These are phyloP conservation scores for Phyllostomus discolor DNA, from an alignment of 2,113 vertebrate genomes.

Conservation along the genomic window DNA sequence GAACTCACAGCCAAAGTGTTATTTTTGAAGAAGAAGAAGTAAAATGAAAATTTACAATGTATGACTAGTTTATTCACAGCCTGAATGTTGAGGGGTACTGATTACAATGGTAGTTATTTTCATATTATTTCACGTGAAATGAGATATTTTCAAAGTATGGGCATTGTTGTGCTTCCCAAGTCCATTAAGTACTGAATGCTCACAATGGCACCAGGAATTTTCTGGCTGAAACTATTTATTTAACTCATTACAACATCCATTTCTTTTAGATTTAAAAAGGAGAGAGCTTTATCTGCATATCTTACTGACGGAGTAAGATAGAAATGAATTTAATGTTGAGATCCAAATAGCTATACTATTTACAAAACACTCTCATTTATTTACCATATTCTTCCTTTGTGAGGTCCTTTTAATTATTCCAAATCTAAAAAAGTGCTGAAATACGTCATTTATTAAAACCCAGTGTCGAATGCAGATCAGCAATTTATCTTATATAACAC, in stretches of 20 bases:
- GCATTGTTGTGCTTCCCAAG: not conserved
- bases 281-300: not conserved
- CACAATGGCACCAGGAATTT: not conserved
- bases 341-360: not conserved
- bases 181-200: not conserved
- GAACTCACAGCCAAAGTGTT: not conserved
- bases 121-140: not conserved
- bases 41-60: not conserved
- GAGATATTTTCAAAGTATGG: not conserved
- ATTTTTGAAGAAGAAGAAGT: not conserved
- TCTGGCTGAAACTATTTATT: not conserved
- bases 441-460: not conserved
- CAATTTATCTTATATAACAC: not conserved
- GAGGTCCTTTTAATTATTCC: not conserved
- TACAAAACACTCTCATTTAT: not conserved
- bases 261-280: not conserved
- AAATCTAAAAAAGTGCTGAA: not conserved
- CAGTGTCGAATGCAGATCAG: not conserved
- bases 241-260: not conserved
- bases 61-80: not conserved
- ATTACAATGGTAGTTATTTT: not conserved
- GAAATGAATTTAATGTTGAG: not conserved
- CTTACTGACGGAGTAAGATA: not conserved
- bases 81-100: not conserved
- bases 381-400: not conserved